Base-by-base conservation (phyloP, 1,140 invertebrate genomes). In the Maniola jurtina region DNA sequence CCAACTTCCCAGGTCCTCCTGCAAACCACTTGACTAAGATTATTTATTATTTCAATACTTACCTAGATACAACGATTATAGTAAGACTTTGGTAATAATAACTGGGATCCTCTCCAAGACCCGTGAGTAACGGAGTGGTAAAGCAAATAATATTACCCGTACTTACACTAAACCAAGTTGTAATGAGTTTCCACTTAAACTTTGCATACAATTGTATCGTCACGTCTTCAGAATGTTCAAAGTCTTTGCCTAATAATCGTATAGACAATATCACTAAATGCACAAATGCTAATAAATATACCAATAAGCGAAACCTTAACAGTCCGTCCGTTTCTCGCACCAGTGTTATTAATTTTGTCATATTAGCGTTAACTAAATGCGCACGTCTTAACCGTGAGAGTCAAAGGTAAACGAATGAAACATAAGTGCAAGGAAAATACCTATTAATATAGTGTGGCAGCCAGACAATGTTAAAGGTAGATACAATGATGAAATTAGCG, bases 121-220 rank as follows among this genome's bases (percentile, higher is more conserved):
- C 10, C 0, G 1, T 9, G 10, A 38, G 38, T 38, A 38, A 9
- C 7, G 38, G 38, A 6, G 7, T 11, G 7, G 38, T 38, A 38
- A 3, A 52, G 16, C 14, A 52, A 9, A 8, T 25, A 52, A 25
- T 2, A 52, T 9, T 25, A 42, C 40, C 8, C 54, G 33, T 66
- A 78, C 76, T 75, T 66, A 78, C 76, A 67, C 72, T 78, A 62
- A 78, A 75, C 76, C 76, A 76, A 54, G 73, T 68, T n/a, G 76
- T 79, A 34, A 79, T 62, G 11, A 79, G 52, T 70, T 68, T 74
- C 76, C 76, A 79, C 54, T 74, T 73, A 14, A 69, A 42, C 66
- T 68, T 69, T 5, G 61, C 47, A 52, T 76, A 76, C 16, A 55
- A 13, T 52, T 58, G 59, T 13, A 79, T 14, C 15, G 61, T 56